phyloP scores from a whole-genome alignment of 2,113 vertebrate species.

The Lutjanus erythropterus region DNA sequence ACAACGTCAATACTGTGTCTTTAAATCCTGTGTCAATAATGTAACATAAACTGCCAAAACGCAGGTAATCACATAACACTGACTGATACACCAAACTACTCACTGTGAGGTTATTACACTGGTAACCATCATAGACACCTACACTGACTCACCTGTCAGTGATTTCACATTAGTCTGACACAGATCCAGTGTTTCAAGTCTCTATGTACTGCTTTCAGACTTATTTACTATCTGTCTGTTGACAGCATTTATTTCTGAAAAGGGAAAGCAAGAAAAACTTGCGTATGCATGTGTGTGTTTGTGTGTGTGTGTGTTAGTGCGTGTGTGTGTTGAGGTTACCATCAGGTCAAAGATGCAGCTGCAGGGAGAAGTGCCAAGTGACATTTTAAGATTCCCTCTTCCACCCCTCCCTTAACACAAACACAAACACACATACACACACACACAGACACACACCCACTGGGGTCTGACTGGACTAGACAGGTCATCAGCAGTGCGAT shows the following conservation, averaged over 20 bases:
- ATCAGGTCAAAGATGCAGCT: slow-evolving; percentile 66
- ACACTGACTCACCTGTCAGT: not conserved
- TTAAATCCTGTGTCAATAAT: slow-evolving; percentile 60
- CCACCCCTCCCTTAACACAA: slow-evolving; percentile 24
- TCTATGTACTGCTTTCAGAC: not conserved
- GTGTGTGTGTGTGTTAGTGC: slow-evolving; percentile 38
- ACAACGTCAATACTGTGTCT: slow-evolving; percentile 67
- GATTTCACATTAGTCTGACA: not conserved
- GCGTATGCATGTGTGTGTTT: slow-evolving; percentile 15
- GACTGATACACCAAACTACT: not conserved
- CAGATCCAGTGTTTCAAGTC: not conserved
- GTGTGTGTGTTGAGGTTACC: slow-evolving; percentile 45
- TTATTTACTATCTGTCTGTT: not conserved
- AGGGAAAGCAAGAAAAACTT: not conserved
- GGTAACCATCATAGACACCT: not conserved
- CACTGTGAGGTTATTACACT: slow-evolving; percentile 1
- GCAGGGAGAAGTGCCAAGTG: slow-evolving; percentile 64
- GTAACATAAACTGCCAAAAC: slow-evolving; percentile 62
- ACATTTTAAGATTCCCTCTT: slow-evolving; percentile 63
- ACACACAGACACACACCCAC: slow-evolving; percentile 34
- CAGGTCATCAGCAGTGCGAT: slow-evolving; percentile 86
- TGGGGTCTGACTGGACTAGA: slow-evolving; percentile 85
- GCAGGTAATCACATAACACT: slow-evolving; percentile 35
- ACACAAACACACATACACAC: slow-evolving; percentile 43
- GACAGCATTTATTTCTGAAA: slow-evolving; percentile 3